Evolutionary conservation across 2,113 vertebrate species (phyloP), one percentile per base, ranked within the genome.

Genomic region (Malurus elegans): DNA sequence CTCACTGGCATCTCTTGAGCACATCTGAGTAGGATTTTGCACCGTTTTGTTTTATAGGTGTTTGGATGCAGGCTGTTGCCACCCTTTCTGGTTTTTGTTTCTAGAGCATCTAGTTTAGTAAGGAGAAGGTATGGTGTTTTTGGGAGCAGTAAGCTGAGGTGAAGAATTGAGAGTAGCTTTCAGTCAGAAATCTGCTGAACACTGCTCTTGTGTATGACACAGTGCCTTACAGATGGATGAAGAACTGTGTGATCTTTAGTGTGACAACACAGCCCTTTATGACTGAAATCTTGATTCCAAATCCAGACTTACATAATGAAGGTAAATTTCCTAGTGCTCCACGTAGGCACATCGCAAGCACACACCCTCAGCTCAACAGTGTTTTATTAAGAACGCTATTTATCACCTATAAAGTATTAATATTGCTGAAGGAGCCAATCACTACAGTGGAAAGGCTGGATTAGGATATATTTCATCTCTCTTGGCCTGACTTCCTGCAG

Each of bases 361-460:
- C 1, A 0, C 0, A 0, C 20, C 21, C 25, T 70, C 19, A 60
- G 10, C 31, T 58, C 34, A 62, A 17, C 7, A 40, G n/a, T n/a
- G 36, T 23, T 90, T 72, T 69, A 40, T 40, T 65, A 61, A 74
- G 70, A 64, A 48, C 0, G 2, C 6, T 51, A 1, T 76, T 90
- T 86, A 34, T 76, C n/a, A 26, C 23, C 24, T 48, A 31, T 34
- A 15, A 56, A 67, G 20, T 79, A 26, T 58, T 85, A 69, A 54
- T 9, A 13, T 29, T 62, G 50, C 50, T 67, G 53, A 75, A 93
- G 14, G 12, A 92, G 12, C n/a, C 45, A 50, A 0, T 76, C 28
- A 14, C 29, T 69, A 18, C 34, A 62, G 38, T 62, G 50, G 32
- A 70, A 66, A 70, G 47, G 12, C 20, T 90, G 40, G 9, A 62